Percentiles rank a stretch among this genome's conserved stretches.
These are phyloP conservation scores for Leucophenga maculata DNA, from an alignment of 2,888 invertebrate species.

Conservation along the genomic window DNA sequence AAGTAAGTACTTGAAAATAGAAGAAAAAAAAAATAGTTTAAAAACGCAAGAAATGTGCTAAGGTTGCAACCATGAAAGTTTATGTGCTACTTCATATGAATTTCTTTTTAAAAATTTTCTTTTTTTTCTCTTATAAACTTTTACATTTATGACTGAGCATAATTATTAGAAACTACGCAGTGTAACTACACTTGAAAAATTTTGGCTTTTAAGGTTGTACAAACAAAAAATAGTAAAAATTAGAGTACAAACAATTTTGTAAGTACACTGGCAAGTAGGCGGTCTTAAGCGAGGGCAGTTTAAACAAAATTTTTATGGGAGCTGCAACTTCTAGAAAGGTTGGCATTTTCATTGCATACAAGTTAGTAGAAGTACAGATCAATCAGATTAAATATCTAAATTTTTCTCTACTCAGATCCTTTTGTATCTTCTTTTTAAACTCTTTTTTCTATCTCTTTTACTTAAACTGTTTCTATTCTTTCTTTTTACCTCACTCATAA, in stretches of 20 bases:
- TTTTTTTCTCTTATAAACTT: slow-evolving; percentile 11
- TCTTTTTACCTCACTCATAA: too few species aligned
- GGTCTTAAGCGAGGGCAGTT: too few species aligned
- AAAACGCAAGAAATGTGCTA: background rate
- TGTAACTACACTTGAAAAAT: slow-evolving; percentile 6
- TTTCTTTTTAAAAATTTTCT: background rate
- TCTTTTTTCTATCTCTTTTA: too few species aligned
- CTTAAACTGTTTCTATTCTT: too few species aligned
- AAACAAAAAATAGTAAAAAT: background rate
- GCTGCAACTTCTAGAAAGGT: too few species aligned
- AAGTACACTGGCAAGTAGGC: too few species aligned
- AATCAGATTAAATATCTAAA: too few species aligned
- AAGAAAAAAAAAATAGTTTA: background rate
- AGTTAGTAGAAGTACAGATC: too few species aligned
- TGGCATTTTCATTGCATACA: too few species aligned
- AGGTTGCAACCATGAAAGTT: slow-evolving; percentile 22
- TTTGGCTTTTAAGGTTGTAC: background rate
- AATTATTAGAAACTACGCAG: slow-evolving; percentile 19
- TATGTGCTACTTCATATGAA: slow-evolving; percentile 23
- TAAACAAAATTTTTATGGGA: too few species aligned
- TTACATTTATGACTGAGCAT: slow-evolving; percentile 18
- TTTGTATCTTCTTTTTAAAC: too few species aligned
- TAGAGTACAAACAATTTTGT: background rate
- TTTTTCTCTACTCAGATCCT: too few species aligned
- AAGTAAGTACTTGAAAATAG: background rate